phyloP scores from a whole-genome alignment of 2,797 vertebrate genomes.

The Spinibarbus caldwelli region DNA sequence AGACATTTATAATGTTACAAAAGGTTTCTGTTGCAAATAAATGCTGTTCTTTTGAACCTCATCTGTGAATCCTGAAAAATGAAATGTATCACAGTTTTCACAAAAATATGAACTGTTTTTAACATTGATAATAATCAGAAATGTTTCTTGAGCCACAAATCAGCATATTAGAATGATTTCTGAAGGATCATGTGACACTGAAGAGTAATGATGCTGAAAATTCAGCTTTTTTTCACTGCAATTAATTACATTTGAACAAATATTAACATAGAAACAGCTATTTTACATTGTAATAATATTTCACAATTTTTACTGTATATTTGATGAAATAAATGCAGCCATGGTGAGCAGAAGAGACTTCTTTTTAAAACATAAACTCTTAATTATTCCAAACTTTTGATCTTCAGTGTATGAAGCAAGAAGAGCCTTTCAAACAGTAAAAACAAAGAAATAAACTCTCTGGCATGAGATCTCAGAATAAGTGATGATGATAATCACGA shows the following conservation, averaged over 20 bases:
- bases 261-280: neutral
- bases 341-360: neutral
- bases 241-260: rapidly evolving
- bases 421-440: neutral
- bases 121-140: neutral
- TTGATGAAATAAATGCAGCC: neutral
- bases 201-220: neutral
- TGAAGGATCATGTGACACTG: neutral
- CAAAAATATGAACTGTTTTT: neutral
- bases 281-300: neutral
- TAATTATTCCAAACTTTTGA: neutral
- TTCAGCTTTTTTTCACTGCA: too few relatives aligned
- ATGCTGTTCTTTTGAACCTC: neutral
- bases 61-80: neutral
- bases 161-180: neutral
- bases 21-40: too few relatives aligned
- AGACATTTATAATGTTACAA: too few relatives aligned
- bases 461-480: neutral
- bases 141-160: neutral
- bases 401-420: neutral
- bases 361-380: neutral
- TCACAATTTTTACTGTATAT: neutral
- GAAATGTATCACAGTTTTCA: neutral
- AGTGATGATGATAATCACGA: neutral
- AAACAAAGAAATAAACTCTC: neutral